Evolutionary conservation across 2,888 invertebrate genomes (phyloP).

Genomic region (Melipona beecheii): DNA sequence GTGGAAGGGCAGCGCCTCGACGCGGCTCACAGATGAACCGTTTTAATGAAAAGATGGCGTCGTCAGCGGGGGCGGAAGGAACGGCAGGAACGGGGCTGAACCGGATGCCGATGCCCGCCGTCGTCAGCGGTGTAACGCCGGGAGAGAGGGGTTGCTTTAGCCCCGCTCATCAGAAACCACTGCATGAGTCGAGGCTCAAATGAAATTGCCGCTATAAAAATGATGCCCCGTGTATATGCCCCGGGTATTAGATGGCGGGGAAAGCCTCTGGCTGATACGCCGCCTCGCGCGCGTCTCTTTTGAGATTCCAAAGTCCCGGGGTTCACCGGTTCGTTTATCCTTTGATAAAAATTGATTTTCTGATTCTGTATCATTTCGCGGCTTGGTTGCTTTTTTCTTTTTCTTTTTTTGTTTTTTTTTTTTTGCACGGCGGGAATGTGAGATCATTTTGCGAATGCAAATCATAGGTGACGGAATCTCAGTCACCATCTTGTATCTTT

Average conservation of each 20-base stretch:
- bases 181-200: conserved; percentile 83
- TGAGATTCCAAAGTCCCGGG: conserved; percentile 60
- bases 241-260: conserved; percentile 77
- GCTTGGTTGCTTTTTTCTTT: too few relatives aligned
- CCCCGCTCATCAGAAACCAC: conserved; percentile 82
- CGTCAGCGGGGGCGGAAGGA: conserved; percentile 52
- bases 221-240: conserved; percentile 81
- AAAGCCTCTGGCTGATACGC: not conserved
- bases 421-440: too few relatives aligned
- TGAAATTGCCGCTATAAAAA: conserved; percentile 83
- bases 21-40: conserved; percentile 78
- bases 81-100: conserved; percentile 6
- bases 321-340: conserved; percentile 22
- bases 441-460: too few relatives aligned
- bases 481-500: too few relatives aligned
- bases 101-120: conserved; percentile 43
- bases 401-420: too few relatives aligned
- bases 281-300: conserved; percentile 60
- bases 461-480: too few relatives aligned
- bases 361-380: not conserved
- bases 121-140: conserved; percentile 14
- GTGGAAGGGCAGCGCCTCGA: conserved; percentile 72
- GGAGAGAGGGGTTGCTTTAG: conserved; percentile 60
- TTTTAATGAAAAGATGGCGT: conserved; percentile 83
- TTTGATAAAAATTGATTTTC: conserved; percentile 38